Evolutionary conservation across 2,888 invertebrate species (phyloP), one percentile per base, ranked within the genome.

Genomic region (Trissonchulus sp.): DNA sequence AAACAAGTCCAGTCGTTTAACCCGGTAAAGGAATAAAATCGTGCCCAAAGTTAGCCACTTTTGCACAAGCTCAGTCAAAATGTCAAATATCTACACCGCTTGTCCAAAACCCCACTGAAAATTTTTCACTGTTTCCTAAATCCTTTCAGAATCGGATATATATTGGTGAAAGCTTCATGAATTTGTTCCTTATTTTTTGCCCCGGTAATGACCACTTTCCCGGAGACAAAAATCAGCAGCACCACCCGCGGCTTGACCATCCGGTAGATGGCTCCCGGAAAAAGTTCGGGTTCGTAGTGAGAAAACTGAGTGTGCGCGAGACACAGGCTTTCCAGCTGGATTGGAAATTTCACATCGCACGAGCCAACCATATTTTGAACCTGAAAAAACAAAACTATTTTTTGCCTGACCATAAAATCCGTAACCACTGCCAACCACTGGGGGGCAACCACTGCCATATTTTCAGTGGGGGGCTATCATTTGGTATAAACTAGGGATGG

Each of bases 201-300:
- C 79, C 97, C 88, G 82, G 98, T 99, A 78, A 99, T 91, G 0
- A 99, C 98, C 79, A 99, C 91, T 89, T 99, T 99, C 75, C 99
- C 99, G 85, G 97, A 98, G 0, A 99, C 98, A 88, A 99, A 99
- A 85, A 99, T 97, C 18, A 99, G 88, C 78, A 99, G 87, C 1
- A 98, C 98, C 79, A 99, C 91, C 79, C 94, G 90, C 0, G 98
- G 98, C 82, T 93, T 92, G 63, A 98, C 93, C 94, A 99, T 93
- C 81, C 98, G 89, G 85, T 99, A 99, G 76, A 99, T 94, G 37
- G 99, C 88, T n/a, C 98, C 99, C 3, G 99, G 97, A 86, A 99
- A 99, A 75, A 99, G 87, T 86, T 99, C 99, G 0, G 99, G 98
- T 85, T 99, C 99, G 84, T 99, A 99, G 74, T 93, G 89, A 82